Conservation (phyloP, 2,888 invertebrate genomes). For the Gryllus longicercus region DNA sequence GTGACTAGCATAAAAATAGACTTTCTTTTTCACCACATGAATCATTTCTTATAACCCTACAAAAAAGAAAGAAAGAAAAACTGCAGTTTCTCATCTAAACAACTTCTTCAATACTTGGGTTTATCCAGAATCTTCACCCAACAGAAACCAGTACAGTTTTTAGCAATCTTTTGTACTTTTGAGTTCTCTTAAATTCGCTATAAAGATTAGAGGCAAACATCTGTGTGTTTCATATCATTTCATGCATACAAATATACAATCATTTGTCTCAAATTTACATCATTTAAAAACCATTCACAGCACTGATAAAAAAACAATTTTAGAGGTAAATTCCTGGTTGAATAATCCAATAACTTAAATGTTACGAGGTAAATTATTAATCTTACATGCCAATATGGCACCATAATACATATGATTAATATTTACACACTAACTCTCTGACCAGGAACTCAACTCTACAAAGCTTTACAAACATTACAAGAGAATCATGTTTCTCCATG, state of each 20-base stretch:
- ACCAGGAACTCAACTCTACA: background rate
- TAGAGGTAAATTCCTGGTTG: background rate
- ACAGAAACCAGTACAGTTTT: slow-evolving; percentile 32
- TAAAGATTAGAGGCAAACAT: slow-evolving; percentile 27
- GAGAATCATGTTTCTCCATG: too few relatives aligned
- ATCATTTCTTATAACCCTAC: slow-evolving; percentile 28
- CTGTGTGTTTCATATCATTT: background rate
- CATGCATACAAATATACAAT: slow-evolving; percentile 20
- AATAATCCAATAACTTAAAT: slow-evolving; percentile 3
- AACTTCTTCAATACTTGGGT: slow-evolving; percentile 26
- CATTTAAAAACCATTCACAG: slow-evolving; percentile 3
- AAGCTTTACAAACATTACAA: background rate
- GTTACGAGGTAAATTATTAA: slow-evolving; percentile 28
- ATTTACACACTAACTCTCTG: background rate
- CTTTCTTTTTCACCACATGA: slow-evolving; percentile 33
- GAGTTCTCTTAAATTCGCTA: slow-evolving; percentile 31
- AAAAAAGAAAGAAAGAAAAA: slow-evolving; percentile 18
- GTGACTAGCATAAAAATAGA: slow-evolving; percentile 39
- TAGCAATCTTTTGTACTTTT: slow-evolving; percentile 32
- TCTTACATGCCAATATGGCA: slow-evolving; percentile 31
- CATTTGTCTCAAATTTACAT: slow-evolving; percentile 2
- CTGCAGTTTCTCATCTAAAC: slow-evolving; percentile 27
- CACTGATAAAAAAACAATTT: slow-evolving; percentile 20
- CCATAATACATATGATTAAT: slow-evolving; percentile 19
- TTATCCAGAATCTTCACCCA: slow-evolving; percentile 10